A percentile compares a stretch with the other conserved stretches of the same genome.
These are phyloP conservation scores for Eucera pruinosa DNA, from an alignment of 2,888 invertebrate genomes.

Conservation along the genomic window DNA sequence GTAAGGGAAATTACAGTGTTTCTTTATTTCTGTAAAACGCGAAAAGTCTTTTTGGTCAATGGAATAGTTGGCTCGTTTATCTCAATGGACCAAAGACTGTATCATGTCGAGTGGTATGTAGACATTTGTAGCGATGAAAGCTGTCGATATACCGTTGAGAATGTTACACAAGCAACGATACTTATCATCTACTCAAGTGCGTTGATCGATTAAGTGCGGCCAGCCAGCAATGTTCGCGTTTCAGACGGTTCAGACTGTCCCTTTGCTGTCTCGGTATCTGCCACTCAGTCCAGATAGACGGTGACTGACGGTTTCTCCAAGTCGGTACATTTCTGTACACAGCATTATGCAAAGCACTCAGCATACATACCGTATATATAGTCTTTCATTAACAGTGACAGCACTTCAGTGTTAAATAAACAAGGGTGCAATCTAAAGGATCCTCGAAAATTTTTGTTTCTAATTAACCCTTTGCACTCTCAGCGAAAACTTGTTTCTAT, in stretches of 20 bases:
- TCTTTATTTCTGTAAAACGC: too few species aligned
- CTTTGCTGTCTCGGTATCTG: conserved; percentile 32
- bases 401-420: too few species aligned
- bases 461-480: too few species aligned
- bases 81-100: background rate
- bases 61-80: background rate
- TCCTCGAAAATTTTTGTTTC: too few species aligned
- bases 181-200: conserved; percentile 27
- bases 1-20: too few species aligned
- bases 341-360: conserved; percentile 4
- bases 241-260: conserved; percentile 30
- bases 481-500: too few species aligned
- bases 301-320: conserved; percentile 33
- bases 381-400: too few species aligned
- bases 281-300: conserved; percentile 19
- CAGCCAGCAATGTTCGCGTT: conserved; percentile 28
- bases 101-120: too few species aligned
- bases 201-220: conserved; percentile 31
- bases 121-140: conserved; percentile 11
- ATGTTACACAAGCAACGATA: conserved; percentile 30
- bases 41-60: too few species aligned
- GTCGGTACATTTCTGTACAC: conserved; percentile 25
- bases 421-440: too few species aligned
- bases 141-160: conserved; percentile 47
- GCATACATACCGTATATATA: too few species aligned